Evolutionary conservation across 2,797 vertebrate genomes (phyloP), one percentile per base, ranked within the genome.

Genomic region (Botia kubotai): DNA sequence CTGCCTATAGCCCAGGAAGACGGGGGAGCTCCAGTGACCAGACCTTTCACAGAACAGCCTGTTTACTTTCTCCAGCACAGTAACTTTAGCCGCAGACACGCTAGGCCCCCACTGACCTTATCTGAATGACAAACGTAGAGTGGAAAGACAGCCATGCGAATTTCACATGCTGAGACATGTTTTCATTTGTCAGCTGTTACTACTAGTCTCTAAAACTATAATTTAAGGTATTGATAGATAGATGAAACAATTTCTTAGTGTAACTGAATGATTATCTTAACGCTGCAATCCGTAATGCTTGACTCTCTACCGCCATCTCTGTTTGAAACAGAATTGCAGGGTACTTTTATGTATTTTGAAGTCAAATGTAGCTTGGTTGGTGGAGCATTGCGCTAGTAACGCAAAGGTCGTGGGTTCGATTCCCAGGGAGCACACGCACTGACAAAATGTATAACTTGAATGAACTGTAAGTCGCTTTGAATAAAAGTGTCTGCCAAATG

Each of bases 11-110:
- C 78, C 58, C 19, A 16, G 62, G 52, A 33, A 68, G 60, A 58
- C 60, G 26, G 65, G 63, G 63, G 82, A 65, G 63, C 72, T 81
- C 87, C 79, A 74, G 57, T 75, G 78, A 71, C 55, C 53, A 53
- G 60, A 74, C 57, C 67, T 75, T 79, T 78, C 73, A 80, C 77
- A 53, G 82, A 80, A 80, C 73, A 79, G 39, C 69, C 52, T 85
- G 82, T 86, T 85, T 86, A 84, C 76, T 62, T 69, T 79, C 84
- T 70, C 55, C 46, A 39, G 43, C 23, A 46, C 52, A 4, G 72
- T 74, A 78, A 82, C 72, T 71, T 76, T 67, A 82, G 58, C 26
- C 17, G 6, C 10, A 16, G 53, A 48, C 65, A 65, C 6, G 43
- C 68, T 21, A 72, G 26, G 74, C 48, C 69, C 60, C 46, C 11